phyloP scores from a whole-genome alignment of 2,113 vertebrate species.

The Phalacrocorax brasilianus region DNA sequence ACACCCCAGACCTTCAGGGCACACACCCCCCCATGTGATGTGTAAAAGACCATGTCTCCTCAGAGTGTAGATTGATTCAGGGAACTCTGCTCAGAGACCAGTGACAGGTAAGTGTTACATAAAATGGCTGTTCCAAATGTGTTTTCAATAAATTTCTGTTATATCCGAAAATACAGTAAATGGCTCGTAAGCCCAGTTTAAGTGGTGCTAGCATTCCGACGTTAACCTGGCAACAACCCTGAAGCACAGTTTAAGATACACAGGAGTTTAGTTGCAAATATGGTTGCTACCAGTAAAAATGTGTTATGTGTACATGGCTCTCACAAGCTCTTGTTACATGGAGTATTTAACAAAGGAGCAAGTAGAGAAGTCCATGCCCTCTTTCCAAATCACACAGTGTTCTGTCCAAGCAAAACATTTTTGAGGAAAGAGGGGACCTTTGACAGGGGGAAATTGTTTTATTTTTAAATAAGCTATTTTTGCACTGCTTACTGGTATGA shows the following conservation, averaged over 20 bases:
- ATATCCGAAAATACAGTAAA: not conserved
- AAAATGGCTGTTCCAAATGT: not conserved
- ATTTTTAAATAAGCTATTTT: conserved; percentile 27
- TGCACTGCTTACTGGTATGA: conserved; percentile 36
- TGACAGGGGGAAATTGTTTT: not conserved
- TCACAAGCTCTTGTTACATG: not conserved
- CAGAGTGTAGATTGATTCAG: not conserved
- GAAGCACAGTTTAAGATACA: not conserved
- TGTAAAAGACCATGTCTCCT: conserved; percentile 43
- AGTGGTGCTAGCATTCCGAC: not conserved
- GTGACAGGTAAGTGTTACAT: conserved; percentile 28
- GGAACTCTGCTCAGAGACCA: not conserved
- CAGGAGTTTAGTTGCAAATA: not conserved
- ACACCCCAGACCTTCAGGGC: conserved; percentile 24
- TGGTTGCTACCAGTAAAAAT: not conserved
- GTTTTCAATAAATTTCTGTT: not conserved
- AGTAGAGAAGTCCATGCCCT: not conserved
- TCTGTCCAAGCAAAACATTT: conserved; percentile 17
- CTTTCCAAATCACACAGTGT: not conserved
- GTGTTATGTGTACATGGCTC: not conserved
- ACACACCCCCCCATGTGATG: not conserved
- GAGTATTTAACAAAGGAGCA: not conserved
- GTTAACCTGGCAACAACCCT: not conserved
- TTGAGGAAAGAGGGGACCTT: not conserved
- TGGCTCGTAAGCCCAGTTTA: not conserved